Evolutionary conservation across 2,113 vertebrate genomes (phyloP).

Genomic region (Ivindomyrus marchei): DNA sequence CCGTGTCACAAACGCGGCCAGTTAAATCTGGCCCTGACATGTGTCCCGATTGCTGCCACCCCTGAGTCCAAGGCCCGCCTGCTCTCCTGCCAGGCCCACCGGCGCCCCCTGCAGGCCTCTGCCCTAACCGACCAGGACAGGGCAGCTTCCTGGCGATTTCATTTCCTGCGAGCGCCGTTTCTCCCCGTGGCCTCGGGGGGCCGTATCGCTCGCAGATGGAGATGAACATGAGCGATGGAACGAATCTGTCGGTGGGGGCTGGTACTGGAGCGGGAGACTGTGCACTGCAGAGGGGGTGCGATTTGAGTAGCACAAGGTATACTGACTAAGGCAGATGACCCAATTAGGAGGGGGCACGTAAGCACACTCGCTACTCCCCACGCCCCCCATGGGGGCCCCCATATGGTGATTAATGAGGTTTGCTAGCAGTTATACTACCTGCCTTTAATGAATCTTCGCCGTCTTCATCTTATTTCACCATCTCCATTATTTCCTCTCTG

Average conservation of each 20-base stretch:
- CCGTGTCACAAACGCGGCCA: neutral
- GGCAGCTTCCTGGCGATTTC: neutral
- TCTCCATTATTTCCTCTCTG: neutral
- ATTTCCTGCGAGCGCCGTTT: neutral
- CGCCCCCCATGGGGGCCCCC: neutral
- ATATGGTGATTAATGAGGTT: conserved; percentile 2
- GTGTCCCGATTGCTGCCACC: neutral
- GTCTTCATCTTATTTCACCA: neutral
- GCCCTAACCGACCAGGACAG: neutral
- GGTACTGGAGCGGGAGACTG: neutral
- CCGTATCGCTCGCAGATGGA: neutral
- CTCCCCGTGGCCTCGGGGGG: neutral
- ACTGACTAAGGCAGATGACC: conserved; percentile 16
- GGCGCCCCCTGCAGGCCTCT: neutral
- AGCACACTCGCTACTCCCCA: neutral
- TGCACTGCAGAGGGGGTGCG: neutral
- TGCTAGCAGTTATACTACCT: neutral
- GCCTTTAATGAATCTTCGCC: neutral
- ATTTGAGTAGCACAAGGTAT: neutral
- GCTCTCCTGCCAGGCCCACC: neutral
- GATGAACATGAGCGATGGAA: neutral
- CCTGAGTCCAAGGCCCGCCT: neutral
- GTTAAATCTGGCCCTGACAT: neutral
- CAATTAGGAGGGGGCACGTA: neutral
- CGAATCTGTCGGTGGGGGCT: neutral